Evolutionary conservation across 2,113 vertebrate species (phyloP).

Genomic region (Azemiops feae): DNA sequence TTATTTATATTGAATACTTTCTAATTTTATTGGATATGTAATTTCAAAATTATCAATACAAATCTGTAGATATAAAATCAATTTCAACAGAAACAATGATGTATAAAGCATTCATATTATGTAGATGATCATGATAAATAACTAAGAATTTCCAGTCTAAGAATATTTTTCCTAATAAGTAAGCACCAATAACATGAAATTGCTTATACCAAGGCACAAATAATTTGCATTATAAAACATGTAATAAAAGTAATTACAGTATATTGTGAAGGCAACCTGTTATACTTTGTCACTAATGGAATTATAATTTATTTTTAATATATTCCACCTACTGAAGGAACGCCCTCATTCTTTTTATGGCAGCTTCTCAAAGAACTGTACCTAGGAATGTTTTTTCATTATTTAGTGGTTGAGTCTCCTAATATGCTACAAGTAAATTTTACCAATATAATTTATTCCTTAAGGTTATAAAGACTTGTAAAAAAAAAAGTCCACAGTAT

Average conservation of each 20-base stretch:
- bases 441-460: background rate
- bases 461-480: background rate
- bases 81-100: constrained; percentile 60
- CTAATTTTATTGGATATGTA: constrained; percentile 77
- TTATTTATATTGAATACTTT: constrained; percentile 65
- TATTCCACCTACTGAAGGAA: rapidly evolving
- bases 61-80: constrained; percentile 57
- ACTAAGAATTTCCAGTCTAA: constrained; percentile 42
- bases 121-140: constrained; percentile 50
- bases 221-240: background rate
- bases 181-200: constrained; percentile 12
- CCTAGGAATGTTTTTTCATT: constrained; percentile 13
- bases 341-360: rapidly evolving
- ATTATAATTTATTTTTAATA: background rate
- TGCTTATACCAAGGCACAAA: constrained; percentile 1
- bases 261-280: background rate
- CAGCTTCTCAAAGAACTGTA: background rate
- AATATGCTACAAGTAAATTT: background rate
- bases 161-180: constrained; percentile 11
- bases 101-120: constrained; percentile 48
- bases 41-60: constrained; percentile 70
- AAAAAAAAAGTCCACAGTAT: constrained; percentile 16
- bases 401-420: background rate
- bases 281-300: rapidly evolving
- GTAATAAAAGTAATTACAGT: background rate